Evolutionary conservation across 2,113 vertebrate genomes (phyloP), one percentile per base, ranked within the genome.

Genomic region (Peromyscus californicus): DNA sequence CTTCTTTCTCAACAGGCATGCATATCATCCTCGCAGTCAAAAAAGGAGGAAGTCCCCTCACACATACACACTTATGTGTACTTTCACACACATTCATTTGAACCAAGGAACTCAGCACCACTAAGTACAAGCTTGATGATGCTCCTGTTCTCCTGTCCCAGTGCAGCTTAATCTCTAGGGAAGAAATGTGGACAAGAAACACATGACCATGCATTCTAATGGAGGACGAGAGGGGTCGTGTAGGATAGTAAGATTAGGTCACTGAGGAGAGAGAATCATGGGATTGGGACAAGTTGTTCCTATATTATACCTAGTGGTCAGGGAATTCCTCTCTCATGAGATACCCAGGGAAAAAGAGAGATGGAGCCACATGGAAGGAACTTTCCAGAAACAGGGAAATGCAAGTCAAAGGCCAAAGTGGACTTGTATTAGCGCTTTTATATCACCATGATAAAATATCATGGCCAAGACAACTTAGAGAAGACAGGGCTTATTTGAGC

Each of bases 181-280:
- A 36, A 97, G 67, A 90, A 33, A 42, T 5, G 2, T 63, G 22
- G 13, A 45, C 15, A 48, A 6, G 51, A 76, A 87, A 24, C 76
- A 87, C 33, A 6, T 51, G 51, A 74, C 42, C 78, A 72, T 21
- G 3, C 2, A 4, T 5, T 36, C 29, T 19, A 13, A n/a, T 75
- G 19, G 2, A 24, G 48, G 45, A 2, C 24, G 67, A 5, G 12
- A 12, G 31, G 17, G 33, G 61, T 29, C 0, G 8, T 10, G 10
- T 48, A 39, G 22, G 74, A 4, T 54, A 69, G 11, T 1, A 54
- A 51, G 59, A 6, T 45, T 69, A 45, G 48, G 1, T 26, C 45
- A 39, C 2, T 12, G 42, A 80, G 88, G 67, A 39, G 59, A 72
- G 69, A 78, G 13, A 33, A 19, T 33, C 21, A 0, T 36, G 83